Percentiles rank a stretch among this genome's conserved stretches.
These are phyloP conservation scores for Pyrgilauda ruficollis DNA, from an alignment of 2,113 vertebrate species.

Conservation along the genomic window DNA sequence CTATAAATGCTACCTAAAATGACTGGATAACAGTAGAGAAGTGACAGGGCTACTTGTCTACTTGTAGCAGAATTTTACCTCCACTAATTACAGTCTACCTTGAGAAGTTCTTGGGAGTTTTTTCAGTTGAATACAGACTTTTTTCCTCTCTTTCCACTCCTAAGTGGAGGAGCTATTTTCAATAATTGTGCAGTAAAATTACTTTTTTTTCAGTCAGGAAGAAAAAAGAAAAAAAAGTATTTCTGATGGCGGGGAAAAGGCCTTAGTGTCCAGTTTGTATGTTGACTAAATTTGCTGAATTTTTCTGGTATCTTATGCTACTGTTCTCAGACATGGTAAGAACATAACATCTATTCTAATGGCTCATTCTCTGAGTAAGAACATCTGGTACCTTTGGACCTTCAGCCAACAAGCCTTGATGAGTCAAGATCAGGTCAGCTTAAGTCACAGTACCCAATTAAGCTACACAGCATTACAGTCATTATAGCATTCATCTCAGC, in stretches of 20 bases:
- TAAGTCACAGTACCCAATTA: neutral
- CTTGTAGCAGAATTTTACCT: neutral
- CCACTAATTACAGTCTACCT: neutral
- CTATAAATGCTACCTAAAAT: constrained; percentile 21
- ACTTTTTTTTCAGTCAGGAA: neutral
- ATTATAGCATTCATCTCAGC: neutral
- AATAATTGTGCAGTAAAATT: neutral
- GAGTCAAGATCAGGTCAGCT: neutral
- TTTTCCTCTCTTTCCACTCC: neutral
- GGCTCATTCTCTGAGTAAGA: neutral
- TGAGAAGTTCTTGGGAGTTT: neutral
- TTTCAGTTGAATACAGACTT: neutral
- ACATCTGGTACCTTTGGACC: neutral
- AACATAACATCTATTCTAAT: neutral
- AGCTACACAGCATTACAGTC: neutral
- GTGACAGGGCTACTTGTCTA: neutral
- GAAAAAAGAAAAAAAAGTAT: neutral
- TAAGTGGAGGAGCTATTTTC: neutral
- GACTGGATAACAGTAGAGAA: neutral
- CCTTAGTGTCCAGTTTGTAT: neutral
- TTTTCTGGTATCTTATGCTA: neutral
- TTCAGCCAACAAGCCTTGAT: neutral
- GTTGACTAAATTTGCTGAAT: neutral
- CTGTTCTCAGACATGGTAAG: neutral
- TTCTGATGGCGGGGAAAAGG: neutral